Base-by-base conservation (phyloP, 2,797 vertebrate species). In the Leptodactylus fallax region DNA sequence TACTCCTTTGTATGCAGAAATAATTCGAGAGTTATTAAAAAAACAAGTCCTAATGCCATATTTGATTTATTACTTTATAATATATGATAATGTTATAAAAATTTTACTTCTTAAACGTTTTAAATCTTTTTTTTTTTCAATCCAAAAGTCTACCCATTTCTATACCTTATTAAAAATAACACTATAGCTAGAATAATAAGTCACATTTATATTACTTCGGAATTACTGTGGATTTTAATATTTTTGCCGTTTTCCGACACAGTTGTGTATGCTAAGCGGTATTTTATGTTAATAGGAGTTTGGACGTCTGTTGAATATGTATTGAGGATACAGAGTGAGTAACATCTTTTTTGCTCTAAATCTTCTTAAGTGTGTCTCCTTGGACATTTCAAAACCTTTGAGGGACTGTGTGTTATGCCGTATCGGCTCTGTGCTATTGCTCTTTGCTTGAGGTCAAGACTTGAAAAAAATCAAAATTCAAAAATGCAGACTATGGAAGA, bases 201-300 rank as follows among this genome's bases (percentile, higher is more conserved):
- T 67, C 63, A 25, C 23, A 13, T 67, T 25, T 67, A 72, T 45
- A 45, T 9, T 72, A 9, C 16, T 17, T 72, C 63, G 45, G 36
- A 47, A 72, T 45, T 19, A 72, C 69, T 45, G 69, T 72, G 14
- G 45, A 72, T 72, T 72, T 45, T 45, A 72, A 72, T 47, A 72
- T 72, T 72, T 72, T 72, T 72, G 36, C 27, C 6, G 16, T 47
- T 72, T 47, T 47, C 69, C 45, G 14, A 17, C 8, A 72, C 45
- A 47, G 6, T 17, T 72, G 16, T 47, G 16, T 72, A 72, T 19
- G 69, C 7, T 19, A 72, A 72, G 14, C 45, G 9, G 69, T 72
- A 13, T 72, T 72, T 72, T 72, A 72, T 72, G 27, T 17, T 47
- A 45, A 72, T 72, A 19, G 16, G 16, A 17, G 6, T 19, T 45